phyloP scores from a whole-genome alignment of 1,140 invertebrate genomes.

The Stegodyphus dumicola region DNA sequence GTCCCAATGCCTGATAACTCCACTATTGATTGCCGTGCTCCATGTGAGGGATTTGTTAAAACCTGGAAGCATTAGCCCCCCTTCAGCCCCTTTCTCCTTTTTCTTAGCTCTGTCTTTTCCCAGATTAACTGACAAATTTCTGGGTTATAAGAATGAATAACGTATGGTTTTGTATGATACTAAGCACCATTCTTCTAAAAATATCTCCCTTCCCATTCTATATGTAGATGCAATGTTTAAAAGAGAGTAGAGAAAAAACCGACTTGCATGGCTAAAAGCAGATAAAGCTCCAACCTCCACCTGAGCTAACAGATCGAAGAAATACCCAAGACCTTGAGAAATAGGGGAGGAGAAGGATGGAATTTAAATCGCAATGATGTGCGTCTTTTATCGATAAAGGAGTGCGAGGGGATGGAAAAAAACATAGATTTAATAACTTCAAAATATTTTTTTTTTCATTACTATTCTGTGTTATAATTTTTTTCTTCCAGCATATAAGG shows the following conservation, averaged over 20 bases:
- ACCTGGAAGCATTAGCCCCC: slow-evolving; percentile 49
- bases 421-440: too few species aligned
- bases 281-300: slow-evolving; percentile 47
- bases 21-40: slow-evolving; percentile 54
- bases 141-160: slow-evolving; percentile 57
- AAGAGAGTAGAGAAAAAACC: slow-evolving; percentile 4
- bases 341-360: not conserved
- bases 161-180: slow-evolving; percentile 40
- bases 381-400: too few species aligned
- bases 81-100: not conserved
- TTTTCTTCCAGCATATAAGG: too few species aligned
- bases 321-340: not conserved
- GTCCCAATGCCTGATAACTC: slow-evolving; percentile 59
- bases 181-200: slow-evolving; percentile 31
- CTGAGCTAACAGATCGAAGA: slow-evolving; percentile 58
- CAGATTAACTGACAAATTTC: slow-evolving; percentile 59
- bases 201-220: slow-evolving; percentile 25
- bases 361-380: not conserved
- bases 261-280: slow-evolving; percentile 30
- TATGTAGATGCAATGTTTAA: slow-evolving; percentile 51
- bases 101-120: slow-evolving; percentile 19
- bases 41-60: slow-evolving; percentile 59
- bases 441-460: too few species aligned
- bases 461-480: too few species aligned
- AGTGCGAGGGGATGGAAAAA: too few species aligned